A percentile compares a stretch with the other conserved stretches of the same genome.
phyloP scores from a whole-genome alignment of 2,797 vertebrate genomes.

The Limnodromus scolopaceus region DNA sequence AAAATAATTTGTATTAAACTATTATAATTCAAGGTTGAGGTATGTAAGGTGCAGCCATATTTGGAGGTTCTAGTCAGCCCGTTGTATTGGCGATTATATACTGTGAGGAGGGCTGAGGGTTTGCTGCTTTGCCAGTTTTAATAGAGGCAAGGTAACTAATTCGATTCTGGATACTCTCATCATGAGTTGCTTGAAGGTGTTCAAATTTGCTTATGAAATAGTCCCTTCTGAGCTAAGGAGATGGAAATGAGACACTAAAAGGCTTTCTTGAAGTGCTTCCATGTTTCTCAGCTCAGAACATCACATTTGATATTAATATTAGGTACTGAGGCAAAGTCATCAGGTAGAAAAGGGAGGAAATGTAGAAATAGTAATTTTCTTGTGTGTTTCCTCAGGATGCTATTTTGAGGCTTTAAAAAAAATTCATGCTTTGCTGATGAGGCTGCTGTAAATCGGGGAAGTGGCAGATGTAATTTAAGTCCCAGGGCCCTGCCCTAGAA shows the following conservation, averaged over 20 bases:
- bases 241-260: slow-evolving; percentile 66
- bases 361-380: slow-evolving; percentile 53
- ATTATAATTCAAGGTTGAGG: not conserved
- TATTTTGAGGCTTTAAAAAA: slow-evolving; percentile 67
- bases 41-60: not conserved
- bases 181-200: slow-evolving; percentile 55
- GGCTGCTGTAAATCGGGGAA: slow-evolving; percentile 56
- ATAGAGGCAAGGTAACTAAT: slow-evolving; percentile 51
- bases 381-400: slow-evolving; percentile 56
- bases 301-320: slow-evolving; percentile 66
- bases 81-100: not conserved
- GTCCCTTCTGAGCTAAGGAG: slow-evolving; percentile 48
- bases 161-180: slow-evolving; percentile 52
- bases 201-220: slow-evolving; percentile 67
- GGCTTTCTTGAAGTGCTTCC: slow-evolving; percentile 49
- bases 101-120: not conserved
- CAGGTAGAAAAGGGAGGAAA: slow-evolving; percentile 49
- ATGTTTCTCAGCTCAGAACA: slow-evolving; percentile 52
- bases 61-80: not conserved
- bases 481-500: slow-evolving; percentile 65
- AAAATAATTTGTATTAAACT: not conserved
- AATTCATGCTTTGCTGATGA: slow-evolving; percentile 44
- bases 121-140: slow-evolving; percentile 36
- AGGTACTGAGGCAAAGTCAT: slow-evolving; percentile 70
- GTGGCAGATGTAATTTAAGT: slow-evolving; percentile 70